These are phyloP conservation scores for Diploptera punctata DNA, from an alignment of 2,888 invertebrate species.

Conservation along the genomic window DNA sequence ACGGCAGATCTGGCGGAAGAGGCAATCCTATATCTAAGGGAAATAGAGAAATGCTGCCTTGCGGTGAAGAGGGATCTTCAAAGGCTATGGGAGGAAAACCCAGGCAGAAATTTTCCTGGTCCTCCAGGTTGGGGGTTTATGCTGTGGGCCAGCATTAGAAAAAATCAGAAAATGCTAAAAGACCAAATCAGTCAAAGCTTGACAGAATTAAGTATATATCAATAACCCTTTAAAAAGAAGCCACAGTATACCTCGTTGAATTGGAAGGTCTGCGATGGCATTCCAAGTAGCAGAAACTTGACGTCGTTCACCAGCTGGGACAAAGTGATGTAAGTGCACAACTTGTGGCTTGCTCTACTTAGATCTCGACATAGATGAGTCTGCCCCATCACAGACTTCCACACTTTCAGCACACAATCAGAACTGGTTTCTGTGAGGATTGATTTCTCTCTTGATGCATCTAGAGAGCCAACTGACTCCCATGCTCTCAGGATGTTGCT, in stretches of 20 bases:
- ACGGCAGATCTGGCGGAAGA: too few species aligned
- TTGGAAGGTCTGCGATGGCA: conserved; percentile 33
- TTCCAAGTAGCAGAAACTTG: conserved; percentile 33
- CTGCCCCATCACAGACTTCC: conserved; percentile 1
- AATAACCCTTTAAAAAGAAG: too few species aligned
- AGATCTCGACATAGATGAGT: background rate
- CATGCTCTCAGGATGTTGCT: conserved; percentile 19
- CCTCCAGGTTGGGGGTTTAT: too few species aligned
- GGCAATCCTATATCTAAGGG: too few species aligned
- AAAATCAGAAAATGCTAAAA: too few species aligned
- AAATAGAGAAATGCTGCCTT: too few species aligned
- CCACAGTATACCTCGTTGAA: conserved; percentile 29
- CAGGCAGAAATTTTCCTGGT: too few species aligned
- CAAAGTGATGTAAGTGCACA: background rate
- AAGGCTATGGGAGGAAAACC: too few species aligned
- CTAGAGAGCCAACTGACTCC: conserved; percentile 28
- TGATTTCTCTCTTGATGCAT: conserved; percentile 16
- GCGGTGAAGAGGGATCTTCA: too few species aligned
- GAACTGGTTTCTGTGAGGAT: conserved; percentile 26
- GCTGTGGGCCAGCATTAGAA: too few species aligned
- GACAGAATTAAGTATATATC: too few species aligned
- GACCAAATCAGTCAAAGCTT: too few species aligned
- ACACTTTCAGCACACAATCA: conserved; percentile 4
- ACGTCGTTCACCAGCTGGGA: conserved; percentile 20
- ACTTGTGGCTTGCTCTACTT: background rate